phyloP scores from a whole-genome alignment of 2,797 vertebrate genomes.

The Parauchenoglanis ngamensis region DNA sequence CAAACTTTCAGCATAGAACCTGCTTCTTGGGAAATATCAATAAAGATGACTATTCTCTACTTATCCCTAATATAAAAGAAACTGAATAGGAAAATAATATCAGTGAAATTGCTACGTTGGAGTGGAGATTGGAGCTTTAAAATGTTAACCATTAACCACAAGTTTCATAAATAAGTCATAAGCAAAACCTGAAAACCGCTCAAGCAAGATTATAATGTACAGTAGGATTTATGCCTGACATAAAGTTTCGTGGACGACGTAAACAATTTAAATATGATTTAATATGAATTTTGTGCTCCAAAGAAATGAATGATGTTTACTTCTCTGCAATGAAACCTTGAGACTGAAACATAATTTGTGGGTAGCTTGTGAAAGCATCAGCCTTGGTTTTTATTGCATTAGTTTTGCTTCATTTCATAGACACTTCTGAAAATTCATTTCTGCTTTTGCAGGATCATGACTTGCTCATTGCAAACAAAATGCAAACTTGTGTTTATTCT shows the following conservation, averaged over 20 bases:
- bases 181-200: background rate
- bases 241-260: background rate
- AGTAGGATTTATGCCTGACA: background rate
- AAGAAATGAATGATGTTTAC: background rate
- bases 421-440: background rate
- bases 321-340: background rate
- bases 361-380: background rate
- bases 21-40: background rate
- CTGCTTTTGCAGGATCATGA: background rate
- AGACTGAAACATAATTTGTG: background rate
- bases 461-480: background rate
- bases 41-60: constrained; percentile 1
- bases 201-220: background rate
- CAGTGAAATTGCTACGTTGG: background rate
- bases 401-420: background rate
- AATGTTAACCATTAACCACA: background rate
- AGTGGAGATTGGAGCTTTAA: constrained; percentile 4
- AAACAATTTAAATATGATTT: background rate
- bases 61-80: background rate
- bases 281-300: background rate
- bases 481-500: background rate
- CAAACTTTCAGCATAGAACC: background rate
- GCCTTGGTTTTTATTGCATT: background rate
- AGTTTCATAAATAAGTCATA: background rate
- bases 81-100: background rate